Conservation (phyloP, 2,888 invertebrate genomes). For the Criorhina ranunculi region DNA sequence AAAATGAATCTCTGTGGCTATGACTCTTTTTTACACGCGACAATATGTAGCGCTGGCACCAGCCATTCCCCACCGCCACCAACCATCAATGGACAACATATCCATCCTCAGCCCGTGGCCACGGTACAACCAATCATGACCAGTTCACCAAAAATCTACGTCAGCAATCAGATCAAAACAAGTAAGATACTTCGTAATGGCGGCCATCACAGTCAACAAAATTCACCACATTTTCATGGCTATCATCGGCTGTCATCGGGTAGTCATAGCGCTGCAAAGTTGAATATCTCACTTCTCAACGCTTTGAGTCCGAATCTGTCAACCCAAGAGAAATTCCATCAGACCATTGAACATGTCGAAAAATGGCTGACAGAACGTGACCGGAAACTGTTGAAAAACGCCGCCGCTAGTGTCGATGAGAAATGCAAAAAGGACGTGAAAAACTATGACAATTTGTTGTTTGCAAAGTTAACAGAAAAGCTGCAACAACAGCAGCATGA, state of each 20-base stretch:
- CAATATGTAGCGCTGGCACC: slow-evolving; percentile 85
- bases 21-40: slow-evolving; percentile 88
- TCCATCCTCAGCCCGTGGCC: slow-evolving; percentile 79
- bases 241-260: slow-evolving; percentile 79
- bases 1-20: slow-evolving; percentile 85
- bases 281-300: slow-evolving; percentile 80
- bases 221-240: slow-evolving; percentile 81
- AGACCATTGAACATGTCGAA: slow-evolving; percentile 84
- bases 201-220: slow-evolving; percentile 77
- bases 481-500: slow-evolving; percentile 80
- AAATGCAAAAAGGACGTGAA: slow-evolving; percentile 82
- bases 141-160: slow-evolving; percentile 73
- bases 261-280: slow-evolving; percentile 78
- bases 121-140: slow-evolving; percentile 83
- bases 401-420: slow-evolving; percentile 71
- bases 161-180: slow-evolving; percentile 79
- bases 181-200: slow-evolving; percentile 70
- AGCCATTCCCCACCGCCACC: slow-evolving; percentile 80
- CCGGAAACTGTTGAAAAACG: slow-evolving; percentile 67
- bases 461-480: slow-evolving; percentile 83
- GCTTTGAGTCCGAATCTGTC: slow-evolving; percentile 79
- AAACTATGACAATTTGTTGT: slow-evolving; percentile 83
- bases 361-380: slow-evolving; percentile 85
- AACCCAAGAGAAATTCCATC: slow-evolving; percentile 80
- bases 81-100: slow-evolving; percentile 26